Evolutionary conservation across 64 coral and sea anemone genomes (phyloP), one percentile per base, ranked within the genome.

Genomic region (Porites lutea): DNA sequence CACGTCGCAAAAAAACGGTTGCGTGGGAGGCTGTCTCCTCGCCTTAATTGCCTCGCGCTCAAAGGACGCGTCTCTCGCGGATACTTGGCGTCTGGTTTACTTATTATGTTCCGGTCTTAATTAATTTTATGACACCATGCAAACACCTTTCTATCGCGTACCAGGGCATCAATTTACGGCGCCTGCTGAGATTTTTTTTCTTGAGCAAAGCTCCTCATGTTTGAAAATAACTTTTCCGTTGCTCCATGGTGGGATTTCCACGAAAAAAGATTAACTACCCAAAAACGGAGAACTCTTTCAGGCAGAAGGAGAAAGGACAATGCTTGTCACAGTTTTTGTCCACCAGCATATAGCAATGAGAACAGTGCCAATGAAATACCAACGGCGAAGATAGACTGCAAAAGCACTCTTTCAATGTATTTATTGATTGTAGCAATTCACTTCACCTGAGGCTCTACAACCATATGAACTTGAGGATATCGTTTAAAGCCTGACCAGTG

Each of bases 321-420:
- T 5, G 27, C 20, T 14, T 71, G 22, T 71, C 68, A 7, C 4
- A 4, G 8, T 43, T 5, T 23, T 23, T 71, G 19, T 71, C n/a
- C 18, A 9, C 23, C 5, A 43, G 68, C 68, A 71, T 27, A 71
- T 27, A 71, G 20, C 68, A 71, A 11, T 27, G 68, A 22, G 27
- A 71, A 15, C 68, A 71, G 23, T 71, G 76, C 27, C 27, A 37
- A 37, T 71, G 87, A 63, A 88, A 88, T 74, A 46, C 60, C 59
- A 77, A 14, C 2, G 72, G 87, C 10, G 71, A 75, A 44, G 53
- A 75, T 59, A 88, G 6, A 88, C 59, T 0, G 71, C 52, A 59
- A 75, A 88, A 88, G 52, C 44, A 76, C 52, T 88, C 57, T 75
- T 88, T 88, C 59, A 88, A 73, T 54, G 27, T 58, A 50, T 74